Percentiles rank a stretch among this genome's conserved stretches.
These are phyloP conservation scores for human (Homo sapiens) DNA, from an alignment of 2,113 vertebrate genomes.

Conservation along the genomic window GRCh38 chr6:146763001-146763500, in stretches of 20 bases:
- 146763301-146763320: neutral
- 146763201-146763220: neutral
- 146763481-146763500: neutral
- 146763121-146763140: neutral
- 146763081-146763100: neutral
- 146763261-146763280: neutral
- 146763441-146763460: neutral
- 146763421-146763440: neutral
- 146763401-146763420: neutral
- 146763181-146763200: neutral
- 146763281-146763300: neutral
- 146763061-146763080: neutral
- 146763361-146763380: neutral
- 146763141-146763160: neutral
- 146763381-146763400: neutral
- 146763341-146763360: neutral
- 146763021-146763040: neutral
- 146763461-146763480: neutral
- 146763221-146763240: neutral
- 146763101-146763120: neutral
- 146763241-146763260: neutral
- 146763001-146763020: neutral
- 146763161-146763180: neutral
- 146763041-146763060: neutral
- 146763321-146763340: neutral